Evolutionary conservation across 2,113 vertebrate genomes (phyloP), one percentile per base, ranked within the genome.

Genomic region (Macquaria ambigua): DNA sequence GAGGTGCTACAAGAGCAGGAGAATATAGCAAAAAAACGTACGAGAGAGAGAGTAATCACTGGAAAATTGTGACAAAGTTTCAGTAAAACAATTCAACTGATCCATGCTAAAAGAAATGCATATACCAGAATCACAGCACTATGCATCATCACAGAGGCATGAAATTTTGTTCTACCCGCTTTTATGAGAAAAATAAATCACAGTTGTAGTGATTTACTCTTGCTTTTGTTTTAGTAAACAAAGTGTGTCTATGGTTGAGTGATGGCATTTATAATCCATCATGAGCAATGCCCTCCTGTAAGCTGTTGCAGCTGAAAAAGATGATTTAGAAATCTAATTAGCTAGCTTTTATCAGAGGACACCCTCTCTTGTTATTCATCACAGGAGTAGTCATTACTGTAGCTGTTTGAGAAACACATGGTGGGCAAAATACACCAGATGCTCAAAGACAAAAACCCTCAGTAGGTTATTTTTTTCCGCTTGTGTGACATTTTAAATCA

Each of bases 1-100:
- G 96, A 78, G 98, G 98, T 84, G 85, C 98, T 98, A 56, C 2
- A n/a, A 74, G 28, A 81, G 39, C 0, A 5, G 20, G 10, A 41
- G 9, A 43, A 76, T 28, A n/a, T 0, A 58, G 8, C 4, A 58
- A 62, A 0, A 56, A 58, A 34, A 50, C 21, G n/a, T 1, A 55
- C 4, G 73, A 46, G 6, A 61, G 14, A 43, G 28, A 62, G 23
- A 64, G 72, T 50, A 20, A 73, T 80, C 41, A 66, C 10, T 63
- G 11, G 14, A 69, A 70, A 75, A 46, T 55, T 11, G 21, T 34
- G 15, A 46, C 52, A 55, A 55, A 56, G 34, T 68, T 72, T 39
- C 5, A 53, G 6, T 34, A 5, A 82, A 86, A 72, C n/a, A 21
- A 15, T 77, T 87, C 14, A 58, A 37, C 4, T 58, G 50, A 46